Evolutionary conservation across 1,140 invertebrate genomes (phyloP), one percentile per base, ranked within the genome.

Genomic region (Elysia chlorotica): DNA sequence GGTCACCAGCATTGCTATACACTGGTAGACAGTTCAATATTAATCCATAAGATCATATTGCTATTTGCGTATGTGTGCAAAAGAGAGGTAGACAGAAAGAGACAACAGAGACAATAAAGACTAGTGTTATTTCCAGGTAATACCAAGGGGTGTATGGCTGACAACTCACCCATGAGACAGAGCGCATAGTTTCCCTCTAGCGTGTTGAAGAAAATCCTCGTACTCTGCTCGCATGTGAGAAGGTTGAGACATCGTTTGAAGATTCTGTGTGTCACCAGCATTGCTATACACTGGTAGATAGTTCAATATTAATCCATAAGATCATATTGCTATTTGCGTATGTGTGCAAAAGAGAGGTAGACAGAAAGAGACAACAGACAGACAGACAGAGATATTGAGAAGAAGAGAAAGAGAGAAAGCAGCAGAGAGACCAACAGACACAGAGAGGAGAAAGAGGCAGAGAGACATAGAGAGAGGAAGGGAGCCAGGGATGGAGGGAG

Each of bases 151-250:
- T n/a, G n/a, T 48, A 14, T 48, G 41, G n/a, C n/a, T 48, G n/a
- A 48, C 41, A 53, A 63, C 76, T 84, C 93, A 76, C 93, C 94
- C 56, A 96, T 88, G 21, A 97, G 88, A 86, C 94, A 96, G 1
- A 96, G 88, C 17, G 94, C 93, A 87, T 95, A 94, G 86, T 93
- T 95, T 30, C 93, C 94, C 88, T 96, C 94, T n/a, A 96, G 84
- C 0, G 92, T 91, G 86, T 95, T 95, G 84, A 95, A 95, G 38
- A 96, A 91, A 63, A 94, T 94, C 69, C 92, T 89, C 81, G 94
- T 91, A 82, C 94, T 94, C 87, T 95, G 93, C 81, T 95, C 93
- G 25, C 91, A 91, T 76, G 91, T 92, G 53, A 96, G 86, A 54
- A 95, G 89, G 74, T 93, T 92, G 23, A 96, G 83, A 79, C 91